Percentiles rank a stretch among this genome's conserved stretches.
phyloP scores from a whole-genome alignment of 2,797 vertebrate species.

The Decapterus maruadsi region DNA sequence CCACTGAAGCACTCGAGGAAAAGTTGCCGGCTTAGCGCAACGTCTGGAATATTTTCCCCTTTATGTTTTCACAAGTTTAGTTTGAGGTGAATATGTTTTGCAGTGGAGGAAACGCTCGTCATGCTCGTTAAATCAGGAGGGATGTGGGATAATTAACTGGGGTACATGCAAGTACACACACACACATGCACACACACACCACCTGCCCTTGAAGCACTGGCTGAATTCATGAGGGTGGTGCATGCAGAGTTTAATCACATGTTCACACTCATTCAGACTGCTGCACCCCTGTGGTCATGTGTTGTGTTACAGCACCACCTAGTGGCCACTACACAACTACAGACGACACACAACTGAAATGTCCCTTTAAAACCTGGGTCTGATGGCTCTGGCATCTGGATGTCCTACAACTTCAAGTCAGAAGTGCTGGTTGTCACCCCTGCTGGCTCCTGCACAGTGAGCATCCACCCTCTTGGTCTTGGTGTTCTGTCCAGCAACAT shows the following conservation, averaged over 20 bases:
- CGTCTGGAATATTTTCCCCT: neutral
- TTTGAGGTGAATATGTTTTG: slow-evolving; percentile 1
- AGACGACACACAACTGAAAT: too few relatives aligned
- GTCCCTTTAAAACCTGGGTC: too few relatives aligned
- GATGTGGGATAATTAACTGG: neutral
- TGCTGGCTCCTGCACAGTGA: too few relatives aligned
- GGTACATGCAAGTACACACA: neutral
- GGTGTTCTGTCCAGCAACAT: too few relatives aligned
- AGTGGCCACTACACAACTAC: slow-evolving; percentile 15
- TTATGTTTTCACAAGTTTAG: slow-evolving; percentile 21
- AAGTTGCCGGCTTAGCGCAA: slow-evolving; percentile 9
- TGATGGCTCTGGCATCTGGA: too few relatives aligned
- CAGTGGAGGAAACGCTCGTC: neutral
- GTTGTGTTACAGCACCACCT: slow-evolving; percentile 41
- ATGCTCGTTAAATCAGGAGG: neutral
- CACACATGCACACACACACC: neutral
- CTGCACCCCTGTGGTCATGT: neutral
- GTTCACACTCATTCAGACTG: neutral
- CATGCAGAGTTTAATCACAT: neutral
- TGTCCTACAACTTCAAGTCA: too few relatives aligned
- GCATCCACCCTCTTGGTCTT: too few relatives aligned
- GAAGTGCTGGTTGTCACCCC: too few relatives aligned
- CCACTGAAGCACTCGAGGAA: neutral
- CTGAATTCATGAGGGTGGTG: neutral
- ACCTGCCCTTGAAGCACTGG: neutral